phyloP scores from a whole-genome alignment of 2,888 invertebrate genomes.

The Lasioglossum vierecki region DNA sequence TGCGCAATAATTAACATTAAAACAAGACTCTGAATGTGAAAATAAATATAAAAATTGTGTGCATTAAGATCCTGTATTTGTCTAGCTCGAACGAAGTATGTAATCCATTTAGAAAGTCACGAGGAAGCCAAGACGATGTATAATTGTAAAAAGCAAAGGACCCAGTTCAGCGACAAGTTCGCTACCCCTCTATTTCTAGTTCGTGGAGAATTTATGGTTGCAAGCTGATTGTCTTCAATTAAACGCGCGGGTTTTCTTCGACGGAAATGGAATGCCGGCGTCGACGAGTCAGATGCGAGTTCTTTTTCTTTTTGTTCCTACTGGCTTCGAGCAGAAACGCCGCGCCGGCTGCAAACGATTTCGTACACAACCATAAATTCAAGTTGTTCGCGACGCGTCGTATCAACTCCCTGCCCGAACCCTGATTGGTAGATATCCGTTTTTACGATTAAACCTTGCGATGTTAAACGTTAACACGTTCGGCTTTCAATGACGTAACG shows the following conservation, averaged over 20 bases:
- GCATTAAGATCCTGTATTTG: not conserved
- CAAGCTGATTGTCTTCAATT: slow-evolving; percentile 7
- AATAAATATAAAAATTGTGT: not conserved
- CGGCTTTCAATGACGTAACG: not conserved
- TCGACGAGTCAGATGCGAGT: not conserved
- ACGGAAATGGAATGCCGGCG: not conserved
- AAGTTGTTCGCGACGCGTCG: not conserved
- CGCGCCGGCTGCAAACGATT: slow-evolving; percentile 16
- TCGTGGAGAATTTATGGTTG: not conserved
- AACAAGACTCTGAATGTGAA: not conserved
- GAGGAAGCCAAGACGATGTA: not conserved
- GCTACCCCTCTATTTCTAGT: not conserved
- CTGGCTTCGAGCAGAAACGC: not conserved
- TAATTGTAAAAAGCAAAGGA: not conserved
- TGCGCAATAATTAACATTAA: not conserved
- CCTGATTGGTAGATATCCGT: not conserved
- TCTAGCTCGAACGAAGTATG: not conserved
- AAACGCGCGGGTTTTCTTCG: slow-evolving; percentile 6
- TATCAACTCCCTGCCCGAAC: not conserved
- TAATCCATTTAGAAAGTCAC: not conserved
- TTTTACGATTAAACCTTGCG: not conserved
- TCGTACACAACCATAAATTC: not conserved
- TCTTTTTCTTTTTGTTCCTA: not conserved
- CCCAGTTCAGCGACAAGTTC: not conserved
- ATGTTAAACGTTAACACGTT: not conserved